Conservation (phyloP, 2,113 vertebrate genomes). For the Tiliqua scincoides region DNA sequence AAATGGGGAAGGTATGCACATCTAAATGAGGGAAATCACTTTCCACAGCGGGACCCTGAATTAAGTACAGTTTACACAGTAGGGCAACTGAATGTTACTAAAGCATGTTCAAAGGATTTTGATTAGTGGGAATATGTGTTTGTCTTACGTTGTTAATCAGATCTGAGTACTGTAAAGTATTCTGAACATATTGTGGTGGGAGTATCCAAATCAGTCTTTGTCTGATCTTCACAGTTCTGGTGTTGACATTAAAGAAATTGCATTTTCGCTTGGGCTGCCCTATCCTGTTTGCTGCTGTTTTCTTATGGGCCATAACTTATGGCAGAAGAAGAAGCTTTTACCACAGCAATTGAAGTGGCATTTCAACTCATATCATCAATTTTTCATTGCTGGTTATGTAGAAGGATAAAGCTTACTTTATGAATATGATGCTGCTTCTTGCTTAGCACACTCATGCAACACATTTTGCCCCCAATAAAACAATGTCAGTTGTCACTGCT, state of each 20-base stretch:
- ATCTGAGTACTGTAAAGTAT: background rate
- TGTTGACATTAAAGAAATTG: fast-evolving
- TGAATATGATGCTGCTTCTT: background rate
- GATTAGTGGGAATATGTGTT: background rate
- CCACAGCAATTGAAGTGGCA: background rate
- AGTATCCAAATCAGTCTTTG: background rate
- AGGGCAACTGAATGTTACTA: background rate
- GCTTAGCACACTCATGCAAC: background rate
- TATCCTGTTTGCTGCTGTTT: background rate
- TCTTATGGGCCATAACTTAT: too few relatives aligned
- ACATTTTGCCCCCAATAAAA: background rate
- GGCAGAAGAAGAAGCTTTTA: background rate
- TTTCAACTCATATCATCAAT: background rate
- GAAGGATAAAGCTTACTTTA: background rate
- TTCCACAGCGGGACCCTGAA: background rate
- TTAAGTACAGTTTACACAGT: background rate
- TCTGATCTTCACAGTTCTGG: fast-evolving
- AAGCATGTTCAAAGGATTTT: background rate
- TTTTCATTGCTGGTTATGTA: background rate
- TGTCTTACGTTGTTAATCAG: background rate
- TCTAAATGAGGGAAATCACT: background rate
- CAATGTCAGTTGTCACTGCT: background rate
- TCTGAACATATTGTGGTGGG: background rate
- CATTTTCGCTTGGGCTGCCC: background rate
- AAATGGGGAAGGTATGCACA: too few relatives aligned